Evolutionary conservation across 2,113 vertebrate genomes (phyloP).

Genomic region (Aspidoscelis tigris): DNA sequence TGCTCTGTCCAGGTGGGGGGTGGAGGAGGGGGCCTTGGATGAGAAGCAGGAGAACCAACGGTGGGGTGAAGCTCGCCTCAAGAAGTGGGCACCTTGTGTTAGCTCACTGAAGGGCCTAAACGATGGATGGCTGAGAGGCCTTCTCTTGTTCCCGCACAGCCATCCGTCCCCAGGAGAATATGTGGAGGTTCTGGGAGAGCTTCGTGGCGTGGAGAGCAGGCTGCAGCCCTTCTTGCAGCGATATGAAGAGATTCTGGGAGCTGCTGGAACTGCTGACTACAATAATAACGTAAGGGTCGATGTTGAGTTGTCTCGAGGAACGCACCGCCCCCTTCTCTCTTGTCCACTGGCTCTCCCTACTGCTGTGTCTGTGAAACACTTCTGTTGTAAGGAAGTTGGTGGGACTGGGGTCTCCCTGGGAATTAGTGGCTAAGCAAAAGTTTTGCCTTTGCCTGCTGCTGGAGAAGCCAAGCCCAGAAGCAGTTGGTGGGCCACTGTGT

Average conservation of each 20-base stretch:
- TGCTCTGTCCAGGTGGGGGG: neutral
- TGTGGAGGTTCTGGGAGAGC: slow-evolving; percentile 86
- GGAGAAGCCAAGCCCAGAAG: too few species aligned
- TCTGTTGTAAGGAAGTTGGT: neutral
- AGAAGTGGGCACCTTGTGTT: neutral
- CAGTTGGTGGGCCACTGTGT: too few species aligned
- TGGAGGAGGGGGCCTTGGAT: too few species aligned
- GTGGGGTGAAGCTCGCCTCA: neutral
- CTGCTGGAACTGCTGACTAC: slow-evolving; percentile 84
- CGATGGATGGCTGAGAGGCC: fast-evolving
- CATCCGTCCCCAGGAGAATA: slow-evolving; percentile 87
- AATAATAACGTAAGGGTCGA: slow-evolving; percentile 83
- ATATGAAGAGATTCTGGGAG: slow-evolving; percentile 85
- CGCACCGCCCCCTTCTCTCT: fast-evolving
- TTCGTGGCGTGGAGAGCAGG: slow-evolving; percentile 83
- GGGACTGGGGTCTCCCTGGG: neutral
- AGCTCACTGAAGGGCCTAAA: neutral
- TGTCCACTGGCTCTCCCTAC: too few species aligned
- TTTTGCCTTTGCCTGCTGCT: neutral
- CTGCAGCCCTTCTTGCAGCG: slow-evolving; percentile 90
- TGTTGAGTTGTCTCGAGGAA: too few species aligned
- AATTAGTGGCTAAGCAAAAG: neutral
- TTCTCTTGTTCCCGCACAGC: slow-evolving; percentile 60
- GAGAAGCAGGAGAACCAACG: neutral
- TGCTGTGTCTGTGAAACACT: neutral